Evolutionary conservation across 2,888 invertebrate genomes (phyloP).

Genomic region (Latrodectus elegans): DNA sequence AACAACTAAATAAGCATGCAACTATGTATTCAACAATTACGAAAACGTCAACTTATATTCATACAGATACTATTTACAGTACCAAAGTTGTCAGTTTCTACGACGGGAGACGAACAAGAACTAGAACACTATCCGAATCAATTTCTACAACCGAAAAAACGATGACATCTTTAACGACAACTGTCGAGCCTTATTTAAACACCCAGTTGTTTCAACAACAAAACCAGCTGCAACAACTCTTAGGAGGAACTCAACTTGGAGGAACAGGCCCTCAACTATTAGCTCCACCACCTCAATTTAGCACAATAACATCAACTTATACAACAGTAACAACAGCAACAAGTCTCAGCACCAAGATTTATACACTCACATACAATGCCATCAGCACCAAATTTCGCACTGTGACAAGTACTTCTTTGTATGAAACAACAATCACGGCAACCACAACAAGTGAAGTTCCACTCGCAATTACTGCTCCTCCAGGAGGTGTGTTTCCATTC

Average conservation of each 20-base stretch:
- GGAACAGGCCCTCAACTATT: constrained; percentile 35
- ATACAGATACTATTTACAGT: constrained; percentile 71
- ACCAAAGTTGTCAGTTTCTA: constrained; percentile 72
- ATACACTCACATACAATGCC: constrained; percentile 72
- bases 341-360: constrained; percentile 70
- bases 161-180: constrained; percentile 70
- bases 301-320: constrained; percentile 70
- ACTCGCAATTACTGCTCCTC: constrained; percentile 58
- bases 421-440: constrained; percentile 70
- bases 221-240: constrained; percentile 69
- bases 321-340: constrained; percentile 70
- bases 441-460: constrained; percentile 65
- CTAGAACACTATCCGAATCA: constrained; percentile 71
- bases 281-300: constrained; percentile 61
- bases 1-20: constrained; percentile 70
- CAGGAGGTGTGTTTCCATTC: constrained; percentile 65
- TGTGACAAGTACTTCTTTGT: constrained; percentile 71
- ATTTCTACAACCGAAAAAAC: constrained; percentile 69
- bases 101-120: constrained; percentile 71
- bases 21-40: constrained; percentile 71
- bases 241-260: constrained; percentile 57
- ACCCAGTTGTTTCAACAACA: constrained; percentile 69
- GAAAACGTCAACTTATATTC: constrained; percentile 70
- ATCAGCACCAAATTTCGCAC: constrained; percentile 71
- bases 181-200: constrained; percentile 70